phyloP scores from a whole-genome alignment of 1,140 invertebrate species.

The Macrostomum lignano region DNA sequence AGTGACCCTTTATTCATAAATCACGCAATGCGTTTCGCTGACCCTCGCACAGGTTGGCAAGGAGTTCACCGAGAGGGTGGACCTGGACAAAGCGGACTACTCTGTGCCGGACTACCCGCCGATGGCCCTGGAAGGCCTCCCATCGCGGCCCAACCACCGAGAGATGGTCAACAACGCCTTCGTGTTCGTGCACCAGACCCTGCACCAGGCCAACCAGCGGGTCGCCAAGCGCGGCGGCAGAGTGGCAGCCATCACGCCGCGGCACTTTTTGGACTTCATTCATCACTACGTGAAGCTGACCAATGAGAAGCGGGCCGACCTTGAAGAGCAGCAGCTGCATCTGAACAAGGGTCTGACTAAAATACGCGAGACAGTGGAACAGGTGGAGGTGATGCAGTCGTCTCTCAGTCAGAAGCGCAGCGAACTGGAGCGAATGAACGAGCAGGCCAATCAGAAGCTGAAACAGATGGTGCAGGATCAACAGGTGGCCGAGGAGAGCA shows the following conservation, averaged over 20 bases:
- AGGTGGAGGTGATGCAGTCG: slow-evolving; percentile 97
- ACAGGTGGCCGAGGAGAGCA: slow-evolving; percentile 95
- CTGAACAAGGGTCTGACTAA: slow-evolving; percentile 90
- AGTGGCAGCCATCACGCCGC: slow-evolving; percentile 82
- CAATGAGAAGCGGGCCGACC: slow-evolving; percentile 71
- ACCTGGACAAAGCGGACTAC: slow-evolving; percentile 38
- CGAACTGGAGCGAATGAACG: slow-evolving; percentile 91
- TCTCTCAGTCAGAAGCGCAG: slow-evolving; percentile 67
- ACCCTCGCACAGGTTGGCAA: too few relatives aligned
- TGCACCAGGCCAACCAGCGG: slow-evolving; percentile 66
- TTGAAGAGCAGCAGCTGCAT: slow-evolving; percentile 94
- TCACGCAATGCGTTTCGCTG: too few relatives aligned
- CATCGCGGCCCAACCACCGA: slow-evolving; percentile 45
- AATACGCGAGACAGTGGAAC: slow-evolving; percentile 93
- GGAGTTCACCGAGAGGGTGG: slow-evolving; percentile 34
- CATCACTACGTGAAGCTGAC: slow-evolving; percentile 53
- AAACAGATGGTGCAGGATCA: slow-evolving; percentile 83
- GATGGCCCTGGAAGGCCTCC: slow-evolving; percentile 39
- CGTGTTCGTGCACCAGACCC: slow-evolving; percentile 84
- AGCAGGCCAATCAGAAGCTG: slow-evolving; percentile 84
- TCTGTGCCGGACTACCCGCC: slow-evolving; percentile 58
- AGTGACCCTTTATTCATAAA: too few relatives aligned
- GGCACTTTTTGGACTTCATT: slow-evolving; percentile 98
- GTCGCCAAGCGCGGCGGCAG: slow-evolving; percentile 62
- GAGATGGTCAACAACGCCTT: slow-evolving; percentile 88